Base-by-base conservation (phyloP, 1,140 invertebrate species). In the Venturia canescens region DNA sequence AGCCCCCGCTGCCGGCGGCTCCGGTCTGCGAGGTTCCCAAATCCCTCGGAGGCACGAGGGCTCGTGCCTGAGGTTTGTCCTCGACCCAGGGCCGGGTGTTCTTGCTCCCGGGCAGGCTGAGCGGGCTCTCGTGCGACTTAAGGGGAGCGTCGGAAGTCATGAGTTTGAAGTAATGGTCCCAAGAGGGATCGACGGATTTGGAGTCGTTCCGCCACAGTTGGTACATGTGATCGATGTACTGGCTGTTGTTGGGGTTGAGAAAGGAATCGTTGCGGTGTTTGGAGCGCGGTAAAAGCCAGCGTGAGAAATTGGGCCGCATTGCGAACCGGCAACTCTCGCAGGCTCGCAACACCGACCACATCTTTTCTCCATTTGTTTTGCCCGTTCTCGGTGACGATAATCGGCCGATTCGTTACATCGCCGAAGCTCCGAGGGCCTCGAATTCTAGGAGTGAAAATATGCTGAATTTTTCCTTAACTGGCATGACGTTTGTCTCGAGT, bases 91-190 rank as follows among this genome's bases (percentile, higher is more conserved):
- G 11, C 11, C 53, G 44, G 4, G 26, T 53, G 3, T 18, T 26
- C 48, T 15, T 44, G 2, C 2, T 72, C 23, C 15, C 26, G 13
- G 79, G 23, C 0, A 21, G 9, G 44, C 48, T 21, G 27, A 1
- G 57, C 21, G 29, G 7, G 3, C 9, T 29, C 31, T 27, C 26
- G 23, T 9, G n/a, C 29, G 29, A 27, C 15, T 27, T 27, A 13
- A 15, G 0, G 1, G 50, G 63, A 27, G 16, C 15, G 16, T 76
- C 53, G 1, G 48, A 60, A 26, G 21, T 23, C 6, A 91, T 90
- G 38, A 88, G 86, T 50, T 76, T 79, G 82, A 93, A 93, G 78
- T 92, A 92, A 5, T 83, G 76, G 44, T 92, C 89, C 92, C 93
- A 93, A 0, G 92, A 92, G 80, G 74, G 9, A 18, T 60, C 80